Evolutionary conservation across 2,888 invertebrate genomes (phyloP).

Genomic region (Celastrina argiolus): DNA sequence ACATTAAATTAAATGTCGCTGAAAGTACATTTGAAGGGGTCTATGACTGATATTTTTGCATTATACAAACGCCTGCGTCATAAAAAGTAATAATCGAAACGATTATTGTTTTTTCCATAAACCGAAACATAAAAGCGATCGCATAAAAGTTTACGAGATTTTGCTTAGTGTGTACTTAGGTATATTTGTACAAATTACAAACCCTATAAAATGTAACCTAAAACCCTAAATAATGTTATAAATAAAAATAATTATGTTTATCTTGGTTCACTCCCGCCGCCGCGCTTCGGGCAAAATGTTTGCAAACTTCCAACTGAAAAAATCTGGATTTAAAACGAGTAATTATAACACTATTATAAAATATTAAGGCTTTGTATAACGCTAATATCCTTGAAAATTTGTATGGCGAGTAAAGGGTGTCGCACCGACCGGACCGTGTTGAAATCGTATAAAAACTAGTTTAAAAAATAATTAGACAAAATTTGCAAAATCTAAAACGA

Average conservation of each 20-base stretch:
- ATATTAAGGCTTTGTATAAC: no score
- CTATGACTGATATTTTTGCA: not conserved
- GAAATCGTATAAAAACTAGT: no score
- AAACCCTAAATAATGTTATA: not conserved
- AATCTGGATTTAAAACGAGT: no score
- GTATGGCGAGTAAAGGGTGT: no score
- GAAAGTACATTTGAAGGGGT: not conserved
- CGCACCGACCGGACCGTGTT: no score
- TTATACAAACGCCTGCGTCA: not conserved
- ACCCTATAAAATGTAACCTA: not conserved
- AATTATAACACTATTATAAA: no score
- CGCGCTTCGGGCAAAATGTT: no score
- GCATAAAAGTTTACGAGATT: slow-evolving; percentile 3
- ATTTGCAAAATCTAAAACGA: no score
- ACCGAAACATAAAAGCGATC: slow-evolving; percentile 1
- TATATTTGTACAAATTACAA: not conserved
- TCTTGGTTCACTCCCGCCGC: no score
- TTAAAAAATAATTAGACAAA: no score
- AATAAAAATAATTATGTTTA: not conserved
- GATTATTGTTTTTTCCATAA: slow-evolving; percentile 10
- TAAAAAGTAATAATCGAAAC: slow-evolving; percentile 3
- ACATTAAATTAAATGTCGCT: not conserved
- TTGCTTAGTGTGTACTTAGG: not conserved
- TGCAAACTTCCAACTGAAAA: no score
- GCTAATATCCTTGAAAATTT: no score